A percentile compares a stretch with the other conserved stretches of the same genome.
phyloP scores from a whole-genome alignment of 2,797 vertebrate genomes.

The Acrossocheilus fasciatus region DNA sequence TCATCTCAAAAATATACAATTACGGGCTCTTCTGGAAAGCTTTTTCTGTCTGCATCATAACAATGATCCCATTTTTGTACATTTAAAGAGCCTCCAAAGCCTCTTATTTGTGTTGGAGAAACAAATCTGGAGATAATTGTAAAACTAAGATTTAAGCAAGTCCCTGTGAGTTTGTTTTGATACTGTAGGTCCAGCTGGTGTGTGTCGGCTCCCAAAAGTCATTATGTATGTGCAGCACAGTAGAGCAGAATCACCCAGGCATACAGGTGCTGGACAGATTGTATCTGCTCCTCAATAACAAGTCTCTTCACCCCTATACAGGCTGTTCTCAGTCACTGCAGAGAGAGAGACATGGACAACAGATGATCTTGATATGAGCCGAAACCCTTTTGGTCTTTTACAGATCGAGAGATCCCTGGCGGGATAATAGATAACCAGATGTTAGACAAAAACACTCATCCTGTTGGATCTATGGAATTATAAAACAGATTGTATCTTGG shows the following conservation, averaged over 20 bases:
- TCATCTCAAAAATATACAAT: neutral
- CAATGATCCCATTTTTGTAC: neutral
- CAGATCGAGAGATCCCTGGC: neutral
- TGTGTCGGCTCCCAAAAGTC: conserved; percentile 18
- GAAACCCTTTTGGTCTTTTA: conserved; percentile 7
- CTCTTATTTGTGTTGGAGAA: neutral
- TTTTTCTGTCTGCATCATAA: neutral
- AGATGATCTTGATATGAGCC: conserved; percentile 28
- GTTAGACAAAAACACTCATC: neutral
- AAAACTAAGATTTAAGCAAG: neutral
- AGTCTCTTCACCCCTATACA: conserved; percentile 21
- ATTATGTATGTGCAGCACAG: conserved; percentile 29
- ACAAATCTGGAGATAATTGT: neutral
- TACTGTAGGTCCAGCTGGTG: neutral
- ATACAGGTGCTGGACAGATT: conserved; percentile 28
- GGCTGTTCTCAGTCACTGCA: conserved; percentile 19
- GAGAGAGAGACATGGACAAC: conserved; percentile 10
- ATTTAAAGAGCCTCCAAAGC: neutral
- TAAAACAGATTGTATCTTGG: neutral
- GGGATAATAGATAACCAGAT: conserved; percentile 4
- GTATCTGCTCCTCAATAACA: conserved; percentile 40
- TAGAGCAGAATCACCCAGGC: conserved; percentile 30
- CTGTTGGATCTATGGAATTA: neutral
- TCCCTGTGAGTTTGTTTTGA: conserved; percentile 5
- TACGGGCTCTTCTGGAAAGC: neutral